A percentile compares a stretch with the other conserved stretches of the same genome.
phyloP scores from a whole-genome alignment of 2,797 vertebrate genomes.

The Miichthys miiuy region DNA sequence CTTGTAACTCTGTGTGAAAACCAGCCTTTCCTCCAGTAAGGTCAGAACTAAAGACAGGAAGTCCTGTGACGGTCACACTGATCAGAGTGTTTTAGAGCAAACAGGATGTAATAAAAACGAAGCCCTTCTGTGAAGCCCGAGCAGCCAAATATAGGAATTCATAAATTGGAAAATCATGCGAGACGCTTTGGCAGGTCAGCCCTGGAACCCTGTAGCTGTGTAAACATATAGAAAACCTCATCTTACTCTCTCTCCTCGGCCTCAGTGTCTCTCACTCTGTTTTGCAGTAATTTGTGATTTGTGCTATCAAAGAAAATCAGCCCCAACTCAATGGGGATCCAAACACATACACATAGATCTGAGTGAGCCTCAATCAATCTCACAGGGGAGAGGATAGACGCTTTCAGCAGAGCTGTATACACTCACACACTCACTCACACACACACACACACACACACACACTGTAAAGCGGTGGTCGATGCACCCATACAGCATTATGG shows the following conservation, averaged over 20 bases:
- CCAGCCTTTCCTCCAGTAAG: conserved; percentile 3
- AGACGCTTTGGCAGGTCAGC: conserved; percentile 1
- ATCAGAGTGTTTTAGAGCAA: conserved; percentile 33
- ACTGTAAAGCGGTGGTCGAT: conserved; percentile 1
- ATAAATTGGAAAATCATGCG: conserved; percentile 35
- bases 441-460: conserved; percentile 16
- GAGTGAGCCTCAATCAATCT: conserved; percentile 54
- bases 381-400: conserved; percentile 18
- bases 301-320: conserved; percentile 67
- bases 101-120: conserved; percentile 35
- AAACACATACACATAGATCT: conserved; percentile 47
- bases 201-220: conserved; percentile 22
- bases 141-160: conserved; percentile 54
- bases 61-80: conserved; percentile 26
- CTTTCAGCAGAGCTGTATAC: conserved; percentile 25
- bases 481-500: conserved; percentile 1
- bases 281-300: conserved; percentile 47
- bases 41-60: conserved; percentile 10
- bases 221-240: conserved; percentile 34
- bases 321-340: conserved; percentile 57
- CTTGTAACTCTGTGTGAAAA: no score
- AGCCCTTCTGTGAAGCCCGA: conserved; percentile 18
- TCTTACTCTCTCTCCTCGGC: neutral
- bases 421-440: neutral
- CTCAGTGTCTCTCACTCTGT: conserved; percentile 15